These are phyloP conservation scores for Tapirus terrestris DNA, from an alignment of 2,113 vertebrate species.

Conservation along the genomic window DNA sequence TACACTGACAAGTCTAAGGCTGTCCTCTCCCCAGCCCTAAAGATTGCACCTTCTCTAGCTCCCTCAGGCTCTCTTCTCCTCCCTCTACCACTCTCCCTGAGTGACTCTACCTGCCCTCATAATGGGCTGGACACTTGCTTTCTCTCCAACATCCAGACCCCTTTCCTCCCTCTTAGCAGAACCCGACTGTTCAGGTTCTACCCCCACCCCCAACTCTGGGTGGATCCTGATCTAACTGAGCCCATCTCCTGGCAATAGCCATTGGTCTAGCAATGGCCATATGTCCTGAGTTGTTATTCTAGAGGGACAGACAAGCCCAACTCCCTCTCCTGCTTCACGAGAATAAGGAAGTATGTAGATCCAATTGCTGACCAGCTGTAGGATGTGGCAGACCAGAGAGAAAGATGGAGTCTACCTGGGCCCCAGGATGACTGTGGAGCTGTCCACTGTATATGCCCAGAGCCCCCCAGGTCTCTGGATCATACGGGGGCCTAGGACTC, in stretches of 20 bases:
- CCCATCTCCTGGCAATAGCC: not conserved
- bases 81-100: not conserved
- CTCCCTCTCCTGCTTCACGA: not conserved
- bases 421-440: not conserved
- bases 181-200: not conserved
- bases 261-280: not conserved
- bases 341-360: not conserved
- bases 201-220: not conserved
- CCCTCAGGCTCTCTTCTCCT: not conserved
- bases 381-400: not conserved
- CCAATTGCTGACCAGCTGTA: not conserved
- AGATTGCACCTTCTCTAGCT: not conserved
- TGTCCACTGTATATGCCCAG: not conserved
- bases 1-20: not conserved
- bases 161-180: not conserved
- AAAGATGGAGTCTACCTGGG: not conserved
- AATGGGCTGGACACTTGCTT: not conserved
- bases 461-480: not conserved
- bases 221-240: not conserved
- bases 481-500: not conserved
- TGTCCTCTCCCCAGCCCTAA: not conserved
- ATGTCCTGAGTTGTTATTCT: not conserved
- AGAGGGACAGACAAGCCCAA: not conserved
- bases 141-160: not conserved
- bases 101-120: not conserved